phyloP scores from a whole-genome alignment of 2,797 vertebrate species.

The Cichlasoma orientale region DNA sequence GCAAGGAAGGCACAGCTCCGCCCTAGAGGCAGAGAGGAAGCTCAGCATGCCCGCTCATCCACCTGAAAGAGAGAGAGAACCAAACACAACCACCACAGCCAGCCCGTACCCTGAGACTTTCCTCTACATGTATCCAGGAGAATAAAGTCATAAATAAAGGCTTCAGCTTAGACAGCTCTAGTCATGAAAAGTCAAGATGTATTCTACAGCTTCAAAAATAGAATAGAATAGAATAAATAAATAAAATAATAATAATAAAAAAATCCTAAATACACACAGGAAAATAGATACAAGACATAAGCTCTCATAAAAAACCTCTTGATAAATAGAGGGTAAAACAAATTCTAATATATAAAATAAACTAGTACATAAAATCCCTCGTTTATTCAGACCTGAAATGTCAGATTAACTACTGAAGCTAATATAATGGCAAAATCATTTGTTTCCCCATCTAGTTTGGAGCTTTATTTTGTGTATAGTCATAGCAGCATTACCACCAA shows the following conservation, averaged over 20 bases:
- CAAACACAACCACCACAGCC: too few species aligned
- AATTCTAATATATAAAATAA: not conserved
- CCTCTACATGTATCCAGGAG: not conserved
- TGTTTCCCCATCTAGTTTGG: not conserved
- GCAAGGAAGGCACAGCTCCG: too few species aligned
- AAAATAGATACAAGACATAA: not conserved
- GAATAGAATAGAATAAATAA: too few species aligned
- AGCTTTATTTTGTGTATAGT: constrained; percentile 11
- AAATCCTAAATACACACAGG: not conserved
- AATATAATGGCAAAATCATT: not conserved
- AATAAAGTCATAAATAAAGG: not conserved
- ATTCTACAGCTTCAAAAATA: not conserved
- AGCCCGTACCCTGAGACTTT: too few species aligned
- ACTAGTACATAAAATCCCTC: not conserved
- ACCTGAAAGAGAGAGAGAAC: too few species aligned
- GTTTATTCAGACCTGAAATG: not conserved
- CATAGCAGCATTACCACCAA: constrained; percentile 2
- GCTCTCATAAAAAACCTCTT: not conserved
- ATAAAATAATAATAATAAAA: not conserved
- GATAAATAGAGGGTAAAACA: not conserved
- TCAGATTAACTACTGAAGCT: not conserved
- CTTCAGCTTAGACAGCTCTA: not conserved
- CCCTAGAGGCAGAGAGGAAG: too few species aligned
- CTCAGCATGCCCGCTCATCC: too few species aligned
- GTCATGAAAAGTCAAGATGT: not conserved